Percentiles rank a stretch among this genome's conserved stretches.
Conservation (phyloP, 2,113 vertebrate genomes). For the Heptranchias perlo region DNA sequence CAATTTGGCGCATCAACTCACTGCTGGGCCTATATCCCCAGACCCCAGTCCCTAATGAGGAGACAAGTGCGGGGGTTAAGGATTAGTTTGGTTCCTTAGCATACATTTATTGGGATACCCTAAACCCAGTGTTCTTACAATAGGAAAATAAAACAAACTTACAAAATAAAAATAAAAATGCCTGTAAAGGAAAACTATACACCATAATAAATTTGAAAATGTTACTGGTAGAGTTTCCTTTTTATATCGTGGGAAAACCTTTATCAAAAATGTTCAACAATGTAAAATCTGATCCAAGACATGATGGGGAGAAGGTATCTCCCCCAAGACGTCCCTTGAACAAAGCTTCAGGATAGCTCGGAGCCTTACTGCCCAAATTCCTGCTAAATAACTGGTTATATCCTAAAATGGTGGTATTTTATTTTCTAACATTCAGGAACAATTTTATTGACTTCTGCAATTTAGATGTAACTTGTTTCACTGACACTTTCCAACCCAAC, state of each 20-base stretch:
- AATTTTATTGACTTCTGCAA: neutral
- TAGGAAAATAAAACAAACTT: neutral
- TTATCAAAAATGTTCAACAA: neutral
- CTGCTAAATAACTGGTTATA: neutral
- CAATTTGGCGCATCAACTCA: neutral
- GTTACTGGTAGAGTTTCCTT: neutral
- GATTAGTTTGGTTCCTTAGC: neutral
- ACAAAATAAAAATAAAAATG: neutral
- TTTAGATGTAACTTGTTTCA: neutral
- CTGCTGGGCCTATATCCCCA: neutral
- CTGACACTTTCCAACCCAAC: neutral
- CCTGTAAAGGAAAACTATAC: neutral
- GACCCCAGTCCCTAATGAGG: neutral
- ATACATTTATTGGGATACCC: neutral
- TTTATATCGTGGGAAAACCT: neutral
- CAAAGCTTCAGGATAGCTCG: neutral
- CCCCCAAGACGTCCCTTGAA: neutral
- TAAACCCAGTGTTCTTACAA: neutral
- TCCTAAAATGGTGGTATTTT: neutral
- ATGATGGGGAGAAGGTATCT: neutral
- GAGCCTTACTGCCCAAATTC: neutral
- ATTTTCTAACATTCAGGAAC: no score
- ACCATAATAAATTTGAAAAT: neutral
- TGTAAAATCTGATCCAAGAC: neutral
- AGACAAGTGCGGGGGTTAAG: neutral